Conservation (phyloP, 2,888 invertebrate species). For the Rhamphomyia laevipes region DNA sequence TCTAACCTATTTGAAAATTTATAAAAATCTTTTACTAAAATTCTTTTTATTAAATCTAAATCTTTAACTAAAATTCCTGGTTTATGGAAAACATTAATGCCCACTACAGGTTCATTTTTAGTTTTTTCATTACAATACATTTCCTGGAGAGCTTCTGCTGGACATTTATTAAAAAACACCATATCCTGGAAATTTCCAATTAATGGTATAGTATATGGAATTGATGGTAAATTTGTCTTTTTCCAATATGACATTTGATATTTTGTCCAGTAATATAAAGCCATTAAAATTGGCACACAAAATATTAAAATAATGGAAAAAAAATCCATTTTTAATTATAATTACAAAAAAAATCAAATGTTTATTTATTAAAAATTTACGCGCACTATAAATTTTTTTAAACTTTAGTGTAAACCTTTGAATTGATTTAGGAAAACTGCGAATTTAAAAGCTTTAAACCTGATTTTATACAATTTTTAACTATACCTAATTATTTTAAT, state of each 20-base stretch:
- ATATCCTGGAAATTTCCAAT: slow-evolving; percentile 33
- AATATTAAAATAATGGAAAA: neutral
- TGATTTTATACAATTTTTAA: too few species aligned
- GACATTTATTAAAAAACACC: slow-evolving; percentile 23
- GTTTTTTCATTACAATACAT: slow-evolving; percentile 28
- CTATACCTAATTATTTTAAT: too few species aligned
- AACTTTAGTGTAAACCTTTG: too few species aligned
- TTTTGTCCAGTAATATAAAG: neutral
- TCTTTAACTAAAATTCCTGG: slow-evolving; percentile 38
- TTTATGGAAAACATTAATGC: slow-evolving; percentile 36
- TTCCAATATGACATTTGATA: slow-evolving; percentile 24
- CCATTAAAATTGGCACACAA: neutral
- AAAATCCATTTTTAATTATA: neutral
- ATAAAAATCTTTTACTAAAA: slow-evolving; percentile 39
- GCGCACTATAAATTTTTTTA: too few species aligned
- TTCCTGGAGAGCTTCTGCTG: slow-evolving; percentile 29
- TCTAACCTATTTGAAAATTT: slow-evolving; percentile 32
- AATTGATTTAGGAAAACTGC: too few species aligned
- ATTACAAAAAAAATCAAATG: too few species aligned
- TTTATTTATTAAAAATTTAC: too few species aligned
- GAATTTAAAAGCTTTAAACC: too few species aligned
- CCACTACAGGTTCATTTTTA: slow-evolving; percentile 26
- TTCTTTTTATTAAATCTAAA: slow-evolving; percentile 36
- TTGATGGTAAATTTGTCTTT: slow-evolving; percentile 30
- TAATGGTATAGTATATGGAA: slow-evolving; percentile 33